Conservation (phyloP, 2,113 vertebrate species). For the Collichthys lucidus region DNA sequence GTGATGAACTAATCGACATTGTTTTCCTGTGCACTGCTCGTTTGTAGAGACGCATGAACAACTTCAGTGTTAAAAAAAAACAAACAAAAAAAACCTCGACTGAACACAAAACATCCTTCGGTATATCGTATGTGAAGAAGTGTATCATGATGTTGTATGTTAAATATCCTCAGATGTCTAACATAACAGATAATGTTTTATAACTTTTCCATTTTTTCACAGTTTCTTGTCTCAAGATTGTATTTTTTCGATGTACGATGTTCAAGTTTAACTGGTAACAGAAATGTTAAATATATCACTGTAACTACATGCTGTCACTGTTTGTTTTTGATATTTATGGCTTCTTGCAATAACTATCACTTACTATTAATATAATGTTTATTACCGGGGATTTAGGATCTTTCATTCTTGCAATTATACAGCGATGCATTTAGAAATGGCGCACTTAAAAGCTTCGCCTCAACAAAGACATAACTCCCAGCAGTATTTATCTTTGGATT, state of each 20-base stretch:
- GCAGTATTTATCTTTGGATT: slow-evolving; percentile 53
- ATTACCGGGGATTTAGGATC: not conserved
- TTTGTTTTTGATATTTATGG: slow-evolving; percentile 30
- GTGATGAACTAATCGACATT: slow-evolving; percentile 47
- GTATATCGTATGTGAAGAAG: slow-evolving; percentile 24
- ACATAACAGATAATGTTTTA: slow-evolving; percentile 41
- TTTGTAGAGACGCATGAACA: slow-evolving; percentile 52
- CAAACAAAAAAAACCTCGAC: not conserved
- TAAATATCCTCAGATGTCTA: slow-evolving; percentile 27
- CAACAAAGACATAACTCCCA: slow-evolving; percentile 52
- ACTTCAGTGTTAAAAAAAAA: slow-evolving; percentile 21
- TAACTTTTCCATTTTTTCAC: slow-evolving; percentile 52
- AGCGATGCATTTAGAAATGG: slow-evolving; percentile 25
- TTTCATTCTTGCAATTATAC: slow-evolving; percentile 25
- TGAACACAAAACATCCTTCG: slow-evolving; percentile 23
- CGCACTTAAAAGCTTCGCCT: slow-evolving; percentile 13
- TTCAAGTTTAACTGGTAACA: slow-evolving; percentile 37
- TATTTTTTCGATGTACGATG: slow-evolving; percentile 56
- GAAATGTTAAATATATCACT: slow-evolving; percentile 58
- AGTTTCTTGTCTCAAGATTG: slow-evolving; percentile 50
- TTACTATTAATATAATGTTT: slow-evolving; percentile 28
- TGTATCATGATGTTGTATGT: slow-evolving; percentile 36
- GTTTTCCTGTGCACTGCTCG: slow-evolving; percentile 47
- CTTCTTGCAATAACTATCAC: slow-evolving; percentile 8
- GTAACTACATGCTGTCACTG: slow-evolving; percentile 21